Conservation (phyloP, 2,888 invertebrate genomes). For the Mesorhabditis sp. region DNA sequence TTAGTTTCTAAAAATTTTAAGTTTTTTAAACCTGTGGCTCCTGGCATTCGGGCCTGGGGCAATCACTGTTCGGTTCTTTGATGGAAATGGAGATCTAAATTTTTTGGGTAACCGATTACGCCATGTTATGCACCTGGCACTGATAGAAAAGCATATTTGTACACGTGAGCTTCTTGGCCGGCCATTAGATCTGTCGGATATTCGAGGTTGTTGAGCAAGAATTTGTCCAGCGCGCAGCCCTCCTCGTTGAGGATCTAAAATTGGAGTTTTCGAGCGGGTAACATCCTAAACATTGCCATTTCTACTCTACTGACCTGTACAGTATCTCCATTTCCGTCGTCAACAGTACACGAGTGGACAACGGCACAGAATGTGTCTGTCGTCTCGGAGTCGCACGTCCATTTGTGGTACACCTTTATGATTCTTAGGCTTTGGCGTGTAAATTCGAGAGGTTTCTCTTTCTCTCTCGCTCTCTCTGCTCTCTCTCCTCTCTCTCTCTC, state of each 20-base stretch:
- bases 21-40: neutral
- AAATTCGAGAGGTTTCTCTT: neutral
- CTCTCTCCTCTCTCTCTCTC: constrained; percentile 7
- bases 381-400: constrained; percentile 49
- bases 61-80: neutral
- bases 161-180: constrained; percentile 54
- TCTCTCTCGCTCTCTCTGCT: neutral
- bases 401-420: constrained; percentile 43
- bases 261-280: too few species aligned
- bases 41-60: neutral
- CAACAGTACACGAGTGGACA: constrained; percentile 46
- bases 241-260: constrained; percentile 49
- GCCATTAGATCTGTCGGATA: constrained; percentile 53
- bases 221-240: constrained; percentile 53
- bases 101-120: neutral
- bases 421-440: neutral
- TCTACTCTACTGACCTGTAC: constrained; percentile 12
- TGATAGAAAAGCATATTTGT: constrained; percentile 56
- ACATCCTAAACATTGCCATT: too few species aligned
- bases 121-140: constrained; percentile 36
- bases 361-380: constrained; percentile 46
- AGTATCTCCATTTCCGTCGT: constrained; percentile 45
- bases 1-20: neutral
- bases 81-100: neutral
- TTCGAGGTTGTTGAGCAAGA: constrained; percentile 54